Conservation (phyloP, 2,888 invertebrate species). For the Euzetes globulus region DNA sequence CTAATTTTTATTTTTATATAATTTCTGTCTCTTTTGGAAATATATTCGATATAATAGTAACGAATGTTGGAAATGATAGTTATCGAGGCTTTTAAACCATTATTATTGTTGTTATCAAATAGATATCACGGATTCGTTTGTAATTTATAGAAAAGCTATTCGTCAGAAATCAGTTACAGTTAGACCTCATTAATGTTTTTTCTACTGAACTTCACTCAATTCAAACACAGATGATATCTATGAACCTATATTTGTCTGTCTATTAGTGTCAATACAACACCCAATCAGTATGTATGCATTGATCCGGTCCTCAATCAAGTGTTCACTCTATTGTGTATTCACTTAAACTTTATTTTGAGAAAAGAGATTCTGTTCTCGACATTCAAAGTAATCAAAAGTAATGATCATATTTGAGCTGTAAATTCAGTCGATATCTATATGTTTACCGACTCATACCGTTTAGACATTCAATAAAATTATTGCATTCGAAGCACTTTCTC, state of each 20-base stretch:
- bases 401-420: neutral
- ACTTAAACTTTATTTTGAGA: neutral
- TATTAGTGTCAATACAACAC: neutral
- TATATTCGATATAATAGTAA: neutral
- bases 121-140: neutral
- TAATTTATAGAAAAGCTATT: neutral
- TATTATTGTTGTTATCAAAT: neutral
- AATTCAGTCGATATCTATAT: no score
- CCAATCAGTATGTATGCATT: neutral
- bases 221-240: neutral
- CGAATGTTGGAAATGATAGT: neutral
- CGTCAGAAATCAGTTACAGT: neutral
- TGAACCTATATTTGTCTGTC: neutral
- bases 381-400: neutral
- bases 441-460: no score
- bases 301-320: neutral
- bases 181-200: neutral
- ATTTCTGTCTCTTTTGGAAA: neutral
- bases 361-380: neutral
- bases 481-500: no score
- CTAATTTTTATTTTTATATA: constrained; percentile 22
- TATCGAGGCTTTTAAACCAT: constrained; percentile 6
- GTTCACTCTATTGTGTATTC: constrained; percentile 5
- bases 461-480: no score
- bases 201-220: neutral